These are phyloP conservation scores for Melolontha melolontha DNA, from an alignment of 2,888 invertebrate genomes.

Conservation along the genomic window DNA sequence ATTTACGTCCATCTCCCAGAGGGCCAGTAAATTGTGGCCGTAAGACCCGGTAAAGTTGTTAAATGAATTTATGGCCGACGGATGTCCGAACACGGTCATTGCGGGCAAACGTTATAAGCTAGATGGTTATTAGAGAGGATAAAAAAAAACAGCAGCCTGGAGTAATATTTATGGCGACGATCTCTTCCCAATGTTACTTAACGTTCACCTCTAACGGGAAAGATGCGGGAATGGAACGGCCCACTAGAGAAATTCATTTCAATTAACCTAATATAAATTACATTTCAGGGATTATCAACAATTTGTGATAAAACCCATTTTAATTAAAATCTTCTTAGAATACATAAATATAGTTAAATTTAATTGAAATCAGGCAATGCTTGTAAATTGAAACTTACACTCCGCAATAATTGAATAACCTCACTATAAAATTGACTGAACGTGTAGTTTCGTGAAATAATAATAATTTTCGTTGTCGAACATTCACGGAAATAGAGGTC, in stretches of 20 bases:
- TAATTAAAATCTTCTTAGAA: background rate
- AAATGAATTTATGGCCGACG: slow-evolving; percentile 66
- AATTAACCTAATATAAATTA: slow-evolving; percentile 38
- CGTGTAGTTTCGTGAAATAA: too few relatives aligned
- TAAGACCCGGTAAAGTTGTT: slow-evolving; percentile 66
- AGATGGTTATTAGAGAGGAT: slow-evolving; percentile 46
- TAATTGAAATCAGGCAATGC: too few relatives aligned
- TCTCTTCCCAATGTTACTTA: slow-evolving; percentile 34
- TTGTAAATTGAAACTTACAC: too few relatives aligned
- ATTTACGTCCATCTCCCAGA: slow-evolving; percentile 56
- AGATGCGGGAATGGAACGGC: slow-evolving; percentile 36
- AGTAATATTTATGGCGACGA: slow-evolving; percentile 38
- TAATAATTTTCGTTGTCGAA: too few relatives aligned
- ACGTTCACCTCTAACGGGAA: slow-evolving; percentile 20
- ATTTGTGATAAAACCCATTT: slow-evolving; percentile 28
- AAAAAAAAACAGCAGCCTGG: slow-evolving; percentile 29
- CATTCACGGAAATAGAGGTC: too few relatives aligned
- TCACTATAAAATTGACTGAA: too few relatives aligned
- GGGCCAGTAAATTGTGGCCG: slow-evolving; percentile 64
- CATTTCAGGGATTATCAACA: slow-evolving; percentile 27
- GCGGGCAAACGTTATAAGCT: slow-evolving; percentile 58
- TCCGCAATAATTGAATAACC: too few relatives aligned
- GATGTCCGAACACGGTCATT: slow-evolving; percentile 64
- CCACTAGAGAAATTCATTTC: slow-evolving; percentile 36
- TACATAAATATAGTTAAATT: too few relatives aligned